Percentiles rank a stretch among this genome's conserved stretches.
phyloP scores from a whole-genome alignment of 1,140 invertebrate species.

The Chymomyza costata region DNA sequence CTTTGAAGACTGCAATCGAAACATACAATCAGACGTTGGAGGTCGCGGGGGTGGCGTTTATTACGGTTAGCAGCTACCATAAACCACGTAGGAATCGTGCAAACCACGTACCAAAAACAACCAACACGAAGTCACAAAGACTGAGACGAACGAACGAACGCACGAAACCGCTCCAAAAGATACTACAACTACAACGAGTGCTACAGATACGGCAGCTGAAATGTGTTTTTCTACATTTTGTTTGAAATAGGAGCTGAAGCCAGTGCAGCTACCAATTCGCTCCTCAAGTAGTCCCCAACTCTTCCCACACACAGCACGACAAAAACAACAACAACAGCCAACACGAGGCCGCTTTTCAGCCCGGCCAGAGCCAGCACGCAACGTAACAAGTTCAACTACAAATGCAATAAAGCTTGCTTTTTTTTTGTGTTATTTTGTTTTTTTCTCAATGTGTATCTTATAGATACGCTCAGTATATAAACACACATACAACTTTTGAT shows the following conservation, averaged over 20 bases:
- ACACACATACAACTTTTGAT: constrained; percentile 42
- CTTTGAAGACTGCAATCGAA: too few species aligned
- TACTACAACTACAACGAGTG: too few species aligned
- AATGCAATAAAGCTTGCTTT: too few species aligned
- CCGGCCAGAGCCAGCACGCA: neutral
- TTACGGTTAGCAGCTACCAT: constrained; percentile 60
- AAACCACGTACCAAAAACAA: constrained; percentile 55
- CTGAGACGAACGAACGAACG: constrained; percentile 32
- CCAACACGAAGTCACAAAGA: constrained; percentile 7
- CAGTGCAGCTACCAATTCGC: constrained; percentile 75
- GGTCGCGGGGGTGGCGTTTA: constrained; percentile 43
- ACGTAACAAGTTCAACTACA: constrained; percentile 63
- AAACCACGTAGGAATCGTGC: constrained; percentile 4
- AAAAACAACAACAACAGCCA: constrained; percentile 10
- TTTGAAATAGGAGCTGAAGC: constrained; percentile 75
- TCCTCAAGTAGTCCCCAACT: constrained; percentile 75
- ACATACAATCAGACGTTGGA: too few species aligned
- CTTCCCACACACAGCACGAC: constrained; percentile 65
- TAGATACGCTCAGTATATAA: constrained; percentile 4
- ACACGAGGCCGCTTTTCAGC: constrained; percentile 42
- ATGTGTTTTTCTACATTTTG: constrained; percentile 75
- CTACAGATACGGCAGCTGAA: constrained; percentile 69
- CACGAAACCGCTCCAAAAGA: constrained; percentile 10
- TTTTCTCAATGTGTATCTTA: too few species aligned
- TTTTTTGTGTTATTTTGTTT: too few species aligned